These are phyloP conservation scores for Vesta saturnalis DNA, from an alignment of 2,888 invertebrate genomes.

Conservation along the genomic window DNA sequence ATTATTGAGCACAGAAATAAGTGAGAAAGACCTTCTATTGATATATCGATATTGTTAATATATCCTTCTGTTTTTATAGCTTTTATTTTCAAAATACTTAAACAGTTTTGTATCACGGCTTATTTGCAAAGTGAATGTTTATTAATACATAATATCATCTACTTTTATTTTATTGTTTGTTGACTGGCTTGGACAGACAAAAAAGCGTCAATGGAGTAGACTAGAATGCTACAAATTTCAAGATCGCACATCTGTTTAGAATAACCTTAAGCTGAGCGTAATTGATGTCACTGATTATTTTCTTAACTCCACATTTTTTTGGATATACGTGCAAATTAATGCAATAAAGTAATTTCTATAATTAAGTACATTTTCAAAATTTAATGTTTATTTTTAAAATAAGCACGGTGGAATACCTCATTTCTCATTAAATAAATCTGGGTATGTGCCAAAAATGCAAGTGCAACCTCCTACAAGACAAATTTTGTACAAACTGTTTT, in stretches of 20 bases:
- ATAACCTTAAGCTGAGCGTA: not conserved
- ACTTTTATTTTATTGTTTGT: not conserved
- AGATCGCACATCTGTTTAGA: slow-evolving; percentile 9
- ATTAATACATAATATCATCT: not conserved
- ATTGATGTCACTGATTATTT: slow-evolving; percentile 4
- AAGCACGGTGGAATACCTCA: slow-evolving; percentile 21
- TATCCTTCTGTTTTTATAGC: too few species aligned
- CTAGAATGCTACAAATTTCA: not conserved
- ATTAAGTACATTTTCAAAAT: not conserved
- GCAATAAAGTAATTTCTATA: slow-evolving; percentile 5
- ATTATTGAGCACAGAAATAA: too few species aligned
- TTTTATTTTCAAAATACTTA: too few species aligned
- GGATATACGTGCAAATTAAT: not conserved
- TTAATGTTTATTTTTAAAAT: not conserved
- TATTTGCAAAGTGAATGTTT: too few species aligned
- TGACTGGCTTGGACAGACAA: not conserved
- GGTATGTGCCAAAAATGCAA: slow-evolving; percentile 15
- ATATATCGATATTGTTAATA: too few species aligned
- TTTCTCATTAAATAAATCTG: slow-evolving; percentile 17
- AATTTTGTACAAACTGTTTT: slow-evolving; percentile 5
- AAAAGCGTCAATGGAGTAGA: slow-evolving; percentile 1
- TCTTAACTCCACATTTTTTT: not conserved
- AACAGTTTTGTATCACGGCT: too few species aligned
- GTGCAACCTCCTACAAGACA: slow-evolving; percentile 17
- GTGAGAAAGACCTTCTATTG: too few species aligned